Percentiles rank a stretch among this genome's conserved stretches.
Evolutionary conservation across 2,113 vertebrate genomes (phyloP).

Genomic region (Brachypodius melanocephalos): DNA sequence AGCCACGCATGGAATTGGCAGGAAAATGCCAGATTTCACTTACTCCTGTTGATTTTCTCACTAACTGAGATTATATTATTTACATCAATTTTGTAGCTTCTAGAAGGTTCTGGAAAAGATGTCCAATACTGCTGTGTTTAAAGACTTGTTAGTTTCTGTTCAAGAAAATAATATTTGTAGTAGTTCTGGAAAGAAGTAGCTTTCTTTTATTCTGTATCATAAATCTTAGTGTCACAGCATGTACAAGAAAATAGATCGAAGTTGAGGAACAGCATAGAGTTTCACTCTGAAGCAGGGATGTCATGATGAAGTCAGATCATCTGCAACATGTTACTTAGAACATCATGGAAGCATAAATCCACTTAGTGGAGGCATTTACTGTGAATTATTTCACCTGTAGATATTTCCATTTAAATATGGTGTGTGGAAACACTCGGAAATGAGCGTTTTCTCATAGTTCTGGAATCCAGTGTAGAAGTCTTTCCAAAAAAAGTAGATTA

Average conservation of each 20-base stretch:
- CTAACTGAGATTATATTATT: not conserved
- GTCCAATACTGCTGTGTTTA: not conserved
- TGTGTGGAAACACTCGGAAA: not conserved
- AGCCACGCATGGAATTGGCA: fast-evolving
- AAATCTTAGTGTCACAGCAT: not conserved
- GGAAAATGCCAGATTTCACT: not conserved
- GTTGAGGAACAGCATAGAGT: not conserved
- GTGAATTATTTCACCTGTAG: not conserved
- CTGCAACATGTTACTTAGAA: not conserved
- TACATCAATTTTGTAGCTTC: not conserved
- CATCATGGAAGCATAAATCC: not conserved
- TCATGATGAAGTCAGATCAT: not conserved
- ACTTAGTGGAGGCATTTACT: not conserved
- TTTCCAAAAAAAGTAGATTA: not conserved
- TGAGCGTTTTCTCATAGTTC: not conserved
- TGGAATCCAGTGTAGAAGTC: not conserved
- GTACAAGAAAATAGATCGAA: not conserved
- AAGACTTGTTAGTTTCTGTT: not conserved
- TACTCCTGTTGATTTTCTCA: not conserved
- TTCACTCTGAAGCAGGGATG: not conserved
- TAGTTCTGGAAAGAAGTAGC: not conserved
- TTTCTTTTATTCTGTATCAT: not conserved
- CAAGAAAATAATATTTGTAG: not conserved
- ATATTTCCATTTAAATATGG: not conserved
- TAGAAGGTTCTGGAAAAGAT: not conserved